Base-by-base conservation (phyloP, 2,888 invertebrate species). In the Nasonia oneida region DNA sequence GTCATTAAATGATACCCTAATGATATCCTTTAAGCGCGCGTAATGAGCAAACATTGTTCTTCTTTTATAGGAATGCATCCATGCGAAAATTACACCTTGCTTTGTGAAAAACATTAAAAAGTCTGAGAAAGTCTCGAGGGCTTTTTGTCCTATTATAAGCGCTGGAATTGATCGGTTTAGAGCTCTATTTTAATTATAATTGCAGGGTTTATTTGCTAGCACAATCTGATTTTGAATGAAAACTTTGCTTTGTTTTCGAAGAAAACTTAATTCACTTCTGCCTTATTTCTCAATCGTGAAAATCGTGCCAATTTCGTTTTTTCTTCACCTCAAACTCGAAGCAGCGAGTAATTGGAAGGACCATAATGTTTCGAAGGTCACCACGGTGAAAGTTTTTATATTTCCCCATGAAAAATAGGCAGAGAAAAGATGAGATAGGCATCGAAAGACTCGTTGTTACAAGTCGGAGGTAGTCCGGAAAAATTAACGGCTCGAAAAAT, bases 41-140 rank as follows among this genome's bases (percentile, higher is more conserved):
- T 39, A 61, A 77, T 77, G 61, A 77, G 61, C 77, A 39, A 77
- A 37, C 61, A 61, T 61, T 77, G 57, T 37, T 77, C 61, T 23
- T 77, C 61, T 15, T 61, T 33, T 61, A 29, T 23, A 77, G 61
- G 61, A 61, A 77, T 61, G 39, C 14, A 57, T 57, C 76, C 57
- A 76, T 76, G 76, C 47, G 76, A 76, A 76, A 76, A 76, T 57
- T 33, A 57, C 37, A 29, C 1, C 6, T 57, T 37, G 29, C 76
- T n/a, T 18, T 73, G 57, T n/a, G 23, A 61, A 77, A n/a, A 77
- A 37, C 61, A 77, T 23, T 73, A 23, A 39, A 42, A 37, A 39
- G 77, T 14, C 57, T 29, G 77, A 37, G 61, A 61, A 77, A 77
- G 77, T 61, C 42, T 23, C n/a, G n/a, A 67, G 33, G 23, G 39